Evolutionary conservation across 2,797 vertebrate species (phyloP).

Genomic region (Chrysocyon brachyurus): DNA sequence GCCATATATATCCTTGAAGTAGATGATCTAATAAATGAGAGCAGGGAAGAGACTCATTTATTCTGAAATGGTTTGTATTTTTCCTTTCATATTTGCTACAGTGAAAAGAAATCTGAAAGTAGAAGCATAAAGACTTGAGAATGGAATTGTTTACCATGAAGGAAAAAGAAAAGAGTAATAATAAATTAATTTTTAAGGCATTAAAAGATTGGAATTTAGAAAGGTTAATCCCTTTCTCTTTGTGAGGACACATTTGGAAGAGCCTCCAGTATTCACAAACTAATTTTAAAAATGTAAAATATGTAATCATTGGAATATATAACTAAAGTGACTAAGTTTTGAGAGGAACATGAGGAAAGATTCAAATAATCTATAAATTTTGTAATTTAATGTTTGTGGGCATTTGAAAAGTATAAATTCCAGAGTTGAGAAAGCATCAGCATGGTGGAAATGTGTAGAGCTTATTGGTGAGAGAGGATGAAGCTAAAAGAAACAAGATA

Average conservation of each 20-base stretch:
- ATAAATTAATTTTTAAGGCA: constrained; percentile 19
- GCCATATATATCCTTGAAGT: constrained; percentile 71
- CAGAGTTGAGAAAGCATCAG: constrained; percentile 43
- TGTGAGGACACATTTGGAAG: constrained; percentile 46
- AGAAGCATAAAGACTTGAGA: constrained; percentile 70
- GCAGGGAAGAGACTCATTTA: constrained; percentile 49
- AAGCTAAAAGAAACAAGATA: constrained; percentile 72
- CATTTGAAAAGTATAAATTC: constrained; percentile 62
- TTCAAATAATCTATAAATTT: constrained; percentile 46
- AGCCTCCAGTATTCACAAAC: constrained; percentile 52
- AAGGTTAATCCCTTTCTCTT: constrained; percentile 48
- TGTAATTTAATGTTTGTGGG: constrained; percentile 37
- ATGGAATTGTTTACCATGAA: constrained; percentile 57
- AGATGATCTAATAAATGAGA: constrained; percentile 63
- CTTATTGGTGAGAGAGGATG: constrained; percentile 59
- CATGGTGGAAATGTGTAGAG: constrained; percentile 11
- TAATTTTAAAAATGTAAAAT: neutral
- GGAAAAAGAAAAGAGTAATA: neutral
- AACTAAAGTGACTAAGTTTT: constrained; percentile 58
- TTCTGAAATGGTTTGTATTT: constrained; percentile 64
- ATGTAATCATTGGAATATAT: neutral
- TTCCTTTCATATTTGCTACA: constrained; percentile 71
- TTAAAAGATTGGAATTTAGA: constrained; percentile 47
- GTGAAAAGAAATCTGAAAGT: constrained; percentile 75
- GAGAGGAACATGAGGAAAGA: constrained; percentile 29